Evolutionary conservation across 53 echinoderm and acorn worm genomes (phyloP).

Genomic region (Henricia sp.): DNA sequence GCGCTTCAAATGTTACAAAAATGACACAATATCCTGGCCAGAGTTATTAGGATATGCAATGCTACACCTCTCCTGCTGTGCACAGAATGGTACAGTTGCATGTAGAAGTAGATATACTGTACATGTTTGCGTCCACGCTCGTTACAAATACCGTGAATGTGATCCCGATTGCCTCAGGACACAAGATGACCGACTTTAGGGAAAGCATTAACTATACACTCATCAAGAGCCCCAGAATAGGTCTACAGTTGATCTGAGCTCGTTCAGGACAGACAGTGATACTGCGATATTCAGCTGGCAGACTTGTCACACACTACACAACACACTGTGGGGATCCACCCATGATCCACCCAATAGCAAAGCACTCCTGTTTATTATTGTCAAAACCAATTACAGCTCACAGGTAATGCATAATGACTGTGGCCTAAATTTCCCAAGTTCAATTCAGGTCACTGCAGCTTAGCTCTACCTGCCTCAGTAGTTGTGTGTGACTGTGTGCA

Average conservation of each 20-base stretch:
- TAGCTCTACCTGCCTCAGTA: not conserved
- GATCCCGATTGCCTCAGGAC: not conserved
- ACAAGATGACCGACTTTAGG: constrained; percentile 16
- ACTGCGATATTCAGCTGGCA: constrained; percentile 35
- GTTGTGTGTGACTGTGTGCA: not conserved
- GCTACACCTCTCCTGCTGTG: no score
- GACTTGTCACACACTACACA: constrained; percentile 28
- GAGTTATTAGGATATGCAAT: no score
- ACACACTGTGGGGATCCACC: constrained; percentile 64
- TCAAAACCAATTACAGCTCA: constrained; percentile 87
- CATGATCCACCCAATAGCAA: constrained; percentile 75
- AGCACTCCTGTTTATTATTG: constrained; percentile 87
- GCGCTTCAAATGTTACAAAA: no score
- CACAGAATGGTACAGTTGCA: no score
- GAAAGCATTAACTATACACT: constrained; percentile 18
- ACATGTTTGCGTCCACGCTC: no score
- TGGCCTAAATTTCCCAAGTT: constrained; percentile 77
- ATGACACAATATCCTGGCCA: no score
- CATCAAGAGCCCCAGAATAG: not conserved
- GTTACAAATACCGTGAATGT: not conserved
- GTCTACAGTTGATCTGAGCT: not conserved
- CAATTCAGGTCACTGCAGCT: constrained; percentile 71
- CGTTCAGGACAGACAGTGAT: not conserved
- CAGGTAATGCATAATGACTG: constrained; percentile 69
- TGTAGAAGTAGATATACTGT: no score